Percentiles rank a stretch among this genome's conserved stretches.
Evolutionary conservation across 2,113 vertebrate genomes (phyloP).

Genomic region (Zosterops japonicus): DNA sequence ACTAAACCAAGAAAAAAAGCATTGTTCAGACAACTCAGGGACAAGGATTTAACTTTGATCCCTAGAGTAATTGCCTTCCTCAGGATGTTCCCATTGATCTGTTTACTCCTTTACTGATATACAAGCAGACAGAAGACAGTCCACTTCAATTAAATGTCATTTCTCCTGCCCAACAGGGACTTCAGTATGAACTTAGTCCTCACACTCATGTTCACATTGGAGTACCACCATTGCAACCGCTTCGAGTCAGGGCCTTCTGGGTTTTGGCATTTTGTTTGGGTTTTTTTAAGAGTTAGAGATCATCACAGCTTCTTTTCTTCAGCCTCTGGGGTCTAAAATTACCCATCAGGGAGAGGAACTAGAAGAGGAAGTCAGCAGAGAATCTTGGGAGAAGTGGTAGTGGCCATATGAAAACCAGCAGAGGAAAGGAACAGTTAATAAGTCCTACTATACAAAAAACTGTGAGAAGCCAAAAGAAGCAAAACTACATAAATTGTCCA

Average conservation of each 20-base stretch:
- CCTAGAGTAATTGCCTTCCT: not conserved
- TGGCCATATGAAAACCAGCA: not conserved
- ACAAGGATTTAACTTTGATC: not conserved
- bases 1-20: not conserved
- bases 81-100: not conserved
- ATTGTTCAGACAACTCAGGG: too few relatives aligned
- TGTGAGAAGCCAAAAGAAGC: not conserved
- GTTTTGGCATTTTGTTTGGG: not conserved
- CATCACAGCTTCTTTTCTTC: not conserved
- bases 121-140: not conserved
- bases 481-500: not conserved
- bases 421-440: not conserved
- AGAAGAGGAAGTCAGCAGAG: not conserved
- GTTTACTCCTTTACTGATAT: not conserved
- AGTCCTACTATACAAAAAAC: not conserved
- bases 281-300: not conserved
- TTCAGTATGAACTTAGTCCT: not conserved
- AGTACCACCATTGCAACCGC: not conserved
- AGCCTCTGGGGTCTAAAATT: not conserved
- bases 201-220: not conserved
- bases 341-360: not conserved
- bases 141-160: not conserved
- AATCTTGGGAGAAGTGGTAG: not conserved
- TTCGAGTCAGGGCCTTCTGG: not conserved
- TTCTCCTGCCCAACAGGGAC: not conserved